These are phyloP conservation scores for Sula dactylatra DNA, from an alignment of 2,113 vertebrate genomes.

Conservation along the genomic window DNA sequence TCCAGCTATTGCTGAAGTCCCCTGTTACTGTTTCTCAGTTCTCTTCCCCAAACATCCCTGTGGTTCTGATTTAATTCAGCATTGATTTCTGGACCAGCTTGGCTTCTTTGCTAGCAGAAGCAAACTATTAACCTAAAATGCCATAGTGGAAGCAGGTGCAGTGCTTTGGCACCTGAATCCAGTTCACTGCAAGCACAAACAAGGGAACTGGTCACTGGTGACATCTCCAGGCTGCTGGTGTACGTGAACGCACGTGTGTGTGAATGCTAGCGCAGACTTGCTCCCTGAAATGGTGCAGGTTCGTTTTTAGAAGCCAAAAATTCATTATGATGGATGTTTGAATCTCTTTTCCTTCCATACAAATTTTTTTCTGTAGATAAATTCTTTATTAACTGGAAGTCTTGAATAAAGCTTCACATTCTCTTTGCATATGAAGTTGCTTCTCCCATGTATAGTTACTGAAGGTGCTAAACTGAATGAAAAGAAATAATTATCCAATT, in stretches of 20 bases:
- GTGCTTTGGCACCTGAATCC: not conserved
- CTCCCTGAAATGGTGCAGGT: not conserved
- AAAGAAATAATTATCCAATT: not conserved
- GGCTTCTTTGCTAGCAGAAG: not conserved
- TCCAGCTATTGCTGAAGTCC: not conserved
- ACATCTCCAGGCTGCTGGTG: not conserved
- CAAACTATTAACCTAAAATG: not conserved
- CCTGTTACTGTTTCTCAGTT: not conserved
- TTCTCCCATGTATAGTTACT: not conserved
- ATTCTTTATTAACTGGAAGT: not conserved
- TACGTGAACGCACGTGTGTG: accelerated
- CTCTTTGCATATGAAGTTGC: not conserved
- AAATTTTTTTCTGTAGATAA: not conserved
- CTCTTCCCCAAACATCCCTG: not conserved
- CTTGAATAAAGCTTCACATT: not conserved
- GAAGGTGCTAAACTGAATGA: not conserved
- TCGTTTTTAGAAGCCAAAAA: not conserved
- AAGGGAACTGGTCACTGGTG: not conserved
- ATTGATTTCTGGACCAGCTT: not conserved
- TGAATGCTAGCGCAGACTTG: not conserved
- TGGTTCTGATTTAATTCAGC: not conserved
- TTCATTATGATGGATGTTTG: not conserved
- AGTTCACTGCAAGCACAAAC: not conserved
- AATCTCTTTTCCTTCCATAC: not conserved
- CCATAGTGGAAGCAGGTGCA: not conserved